Percentiles rank a stretch among this genome's conserved stretches.
Evolutionary conservation across 2,113 vertebrate genomes (phyloP).

Genomic region (Nesogale talazaci): DNA sequence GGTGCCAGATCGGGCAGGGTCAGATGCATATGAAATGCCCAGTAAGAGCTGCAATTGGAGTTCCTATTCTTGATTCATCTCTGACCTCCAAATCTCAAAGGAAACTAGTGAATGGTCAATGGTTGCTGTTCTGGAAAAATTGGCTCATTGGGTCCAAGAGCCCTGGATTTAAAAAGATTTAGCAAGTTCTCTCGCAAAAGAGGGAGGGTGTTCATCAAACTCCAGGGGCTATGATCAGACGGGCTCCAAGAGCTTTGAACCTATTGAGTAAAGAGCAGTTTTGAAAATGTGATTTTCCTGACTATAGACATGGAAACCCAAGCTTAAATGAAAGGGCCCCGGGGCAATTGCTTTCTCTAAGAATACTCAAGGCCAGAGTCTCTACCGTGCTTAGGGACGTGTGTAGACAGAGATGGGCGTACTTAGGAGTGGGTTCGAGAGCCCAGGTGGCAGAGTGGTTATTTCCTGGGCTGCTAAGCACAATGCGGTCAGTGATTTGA

Average conservation of each 20-base stretch:
- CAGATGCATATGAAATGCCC: not conserved
- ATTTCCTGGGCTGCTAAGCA: too few relatives aligned
- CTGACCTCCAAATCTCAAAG: slow-evolving; percentile 54
- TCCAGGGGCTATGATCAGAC: not conserved
- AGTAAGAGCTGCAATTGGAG: not conserved
- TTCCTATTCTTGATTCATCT: slow-evolving; percentile 7
- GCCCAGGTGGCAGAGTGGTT: too few relatives aligned
- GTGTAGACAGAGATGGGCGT: not conserved
- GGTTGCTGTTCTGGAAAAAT: slow-evolving; percentile 48
- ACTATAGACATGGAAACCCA: slow-evolving; percentile 27
- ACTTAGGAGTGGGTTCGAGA: not conserved
- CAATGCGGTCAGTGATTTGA: too few relatives aligned
- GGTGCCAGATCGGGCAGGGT: not conserved
- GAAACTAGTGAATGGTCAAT: not conserved
- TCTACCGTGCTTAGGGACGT: not conserved
- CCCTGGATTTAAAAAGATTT: slow-evolving; percentile 34
- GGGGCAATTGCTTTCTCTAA: not conserved
- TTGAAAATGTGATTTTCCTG: slow-evolving; percentile 61
- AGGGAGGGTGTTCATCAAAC: slow-evolving; percentile 31
- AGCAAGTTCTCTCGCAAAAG: slow-evolving; percentile 48
- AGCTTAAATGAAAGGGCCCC: not conserved
- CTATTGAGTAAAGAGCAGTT: slow-evolving; percentile 38
- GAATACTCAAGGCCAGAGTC: not conserved
- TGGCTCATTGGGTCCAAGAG: not conserved
- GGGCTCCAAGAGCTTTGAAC: not conserved